A percentile compares a stretch with the other conserved stretches of the same genome.
Evolutionary conservation across 1,140 invertebrate genomes (phyloP).

Genomic region (Cotesia typhae): DNA sequence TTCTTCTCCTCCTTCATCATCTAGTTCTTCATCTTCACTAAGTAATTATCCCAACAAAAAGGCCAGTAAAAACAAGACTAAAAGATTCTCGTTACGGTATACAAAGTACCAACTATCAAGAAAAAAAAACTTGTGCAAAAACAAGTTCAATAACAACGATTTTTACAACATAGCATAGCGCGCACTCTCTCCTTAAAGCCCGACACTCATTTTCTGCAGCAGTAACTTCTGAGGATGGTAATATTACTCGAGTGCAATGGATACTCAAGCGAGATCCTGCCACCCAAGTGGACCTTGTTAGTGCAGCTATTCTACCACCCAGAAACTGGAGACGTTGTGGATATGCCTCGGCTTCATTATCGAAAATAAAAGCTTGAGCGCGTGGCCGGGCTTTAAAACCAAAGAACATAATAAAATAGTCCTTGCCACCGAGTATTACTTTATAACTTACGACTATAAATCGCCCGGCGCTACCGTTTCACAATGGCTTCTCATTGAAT

Average conservation of each 20-base stretch:
- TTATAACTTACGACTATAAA: neutral
- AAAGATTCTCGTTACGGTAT: too few relatives aligned
- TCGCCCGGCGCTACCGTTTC: neutral
- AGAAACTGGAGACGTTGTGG: slow-evolving; percentile 52
- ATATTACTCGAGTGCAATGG: slow-evolving; percentile 47
- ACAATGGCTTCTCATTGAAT: slow-evolving; percentile 14
- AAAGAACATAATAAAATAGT: neutral
- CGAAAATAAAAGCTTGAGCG: slow-evolving; percentile 38
- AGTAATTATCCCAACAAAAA: too few relatives aligned
- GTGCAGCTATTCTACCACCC: slow-evolving; percentile 52
- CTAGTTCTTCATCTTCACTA: neutral
- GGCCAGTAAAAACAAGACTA: too few relatives aligned
- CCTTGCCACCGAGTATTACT: neutral
- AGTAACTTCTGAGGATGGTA: slow-evolving; percentile 48
- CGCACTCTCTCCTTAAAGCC: too few relatives aligned
- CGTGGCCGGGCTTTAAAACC: slow-evolving; percentile 20
- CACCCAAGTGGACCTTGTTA: slow-evolving; percentile 63
- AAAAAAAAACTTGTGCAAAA: too few relatives aligned
- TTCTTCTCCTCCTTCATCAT: slow-evolving; percentile 50
- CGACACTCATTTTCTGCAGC: neutral
- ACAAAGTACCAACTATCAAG: too few relatives aligned
- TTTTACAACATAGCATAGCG: too few relatives aligned
- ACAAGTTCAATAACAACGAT: too few relatives aligned
- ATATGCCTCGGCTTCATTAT: slow-evolving; percentile 51
- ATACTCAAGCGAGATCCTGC: slow-evolving; percentile 42